Percentiles rank a stretch among this genome's conserved stretches.
Conservation (phyloP, 2,888 invertebrate species). For the Schizaphis graminum region DNA sequence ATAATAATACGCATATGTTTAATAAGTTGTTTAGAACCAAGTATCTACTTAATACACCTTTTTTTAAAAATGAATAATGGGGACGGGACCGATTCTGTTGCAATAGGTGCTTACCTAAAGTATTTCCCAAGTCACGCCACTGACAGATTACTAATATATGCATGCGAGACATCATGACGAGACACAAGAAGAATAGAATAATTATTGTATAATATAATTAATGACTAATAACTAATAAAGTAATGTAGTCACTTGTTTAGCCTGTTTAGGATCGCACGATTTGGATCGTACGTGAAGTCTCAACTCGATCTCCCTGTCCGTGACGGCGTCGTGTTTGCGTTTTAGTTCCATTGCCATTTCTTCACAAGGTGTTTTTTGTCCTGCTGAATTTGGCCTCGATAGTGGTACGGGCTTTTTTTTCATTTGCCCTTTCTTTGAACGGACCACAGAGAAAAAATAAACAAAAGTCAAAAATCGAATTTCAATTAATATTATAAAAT, state of each 20-base stretch:
- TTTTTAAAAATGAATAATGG: not conserved
- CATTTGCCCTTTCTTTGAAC: slow-evolving; percentile 50
- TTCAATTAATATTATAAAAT: not conserved
- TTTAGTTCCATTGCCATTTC: slow-evolving; percentile 60
- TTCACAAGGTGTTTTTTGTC: slow-evolving; percentile 43
- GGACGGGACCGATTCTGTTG: not conserved
- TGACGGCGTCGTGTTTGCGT: slow-evolving; percentile 53
- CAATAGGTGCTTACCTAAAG: not conserved
- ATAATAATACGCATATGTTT: not conserved
- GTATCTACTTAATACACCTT: not conserved
- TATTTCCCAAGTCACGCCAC: not conserved
- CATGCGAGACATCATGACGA: not conserved
- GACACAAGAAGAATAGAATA: not conserved
- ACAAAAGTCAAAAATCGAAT: not conserved
- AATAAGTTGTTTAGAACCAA: not conserved
- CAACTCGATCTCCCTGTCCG: slow-evolving; percentile 46
- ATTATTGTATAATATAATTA: not conserved
- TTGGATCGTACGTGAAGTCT: slow-evolving; percentile 45
- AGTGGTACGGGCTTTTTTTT: slow-evolving; percentile 53
- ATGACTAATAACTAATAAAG: not conserved
- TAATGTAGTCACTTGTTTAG: slow-evolving; percentile 42
- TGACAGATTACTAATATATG: not conserved
- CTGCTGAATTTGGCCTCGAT: slow-evolving; percentile 46
- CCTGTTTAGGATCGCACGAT: slow-evolving; percentile 50
- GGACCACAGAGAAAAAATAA: not conserved